Evolutionary conservation across 2,113 vertebrate genomes (phyloP).

Genomic region (Sorex fumeus): DNA sequence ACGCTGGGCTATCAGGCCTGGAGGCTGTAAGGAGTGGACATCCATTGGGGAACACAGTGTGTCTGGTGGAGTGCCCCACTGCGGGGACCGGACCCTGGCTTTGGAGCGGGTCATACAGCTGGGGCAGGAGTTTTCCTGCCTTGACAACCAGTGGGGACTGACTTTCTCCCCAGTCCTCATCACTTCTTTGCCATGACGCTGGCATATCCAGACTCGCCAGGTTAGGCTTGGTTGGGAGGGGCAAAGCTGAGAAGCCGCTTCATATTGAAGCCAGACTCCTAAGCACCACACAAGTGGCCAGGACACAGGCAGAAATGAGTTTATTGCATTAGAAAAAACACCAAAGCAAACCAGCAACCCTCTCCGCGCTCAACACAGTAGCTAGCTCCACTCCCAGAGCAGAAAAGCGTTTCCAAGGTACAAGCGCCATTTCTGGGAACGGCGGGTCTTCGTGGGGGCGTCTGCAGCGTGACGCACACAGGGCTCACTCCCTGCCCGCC

Average conservation of each 20-base stretch:
- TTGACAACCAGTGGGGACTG: no score
- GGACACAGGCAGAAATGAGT: conserved; percentile 81
- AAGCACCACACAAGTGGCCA: neutral
- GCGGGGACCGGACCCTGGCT: no score
- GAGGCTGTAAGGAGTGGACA: neutral
- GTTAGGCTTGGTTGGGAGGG: no score
- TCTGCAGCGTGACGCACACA: neutral
- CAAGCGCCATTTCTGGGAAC: conserved; percentile 25
- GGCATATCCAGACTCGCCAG: no score
- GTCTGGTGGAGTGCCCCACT: no score
- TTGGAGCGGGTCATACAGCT: no score
- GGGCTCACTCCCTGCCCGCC: neutral
- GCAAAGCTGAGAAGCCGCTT: no score
- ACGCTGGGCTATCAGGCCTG: neutral
- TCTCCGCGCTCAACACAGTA: conserved; percentile 82
- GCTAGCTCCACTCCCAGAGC: conserved; percentile 81
- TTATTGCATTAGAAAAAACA: conserved; percentile 89
- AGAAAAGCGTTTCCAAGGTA: conserved; percentile 76
- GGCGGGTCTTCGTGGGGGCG: neutral
- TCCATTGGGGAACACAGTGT: neutral
- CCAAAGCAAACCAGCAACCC: conserved; percentile 83
- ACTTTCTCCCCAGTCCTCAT: neutral
- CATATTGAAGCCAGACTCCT: neutral
- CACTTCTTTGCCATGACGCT: no score
- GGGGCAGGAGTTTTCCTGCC: no score